phyloP scores from a whole-genome alignment of 2,888 invertebrate genomes.

The Parelbella ahira region DNA sequence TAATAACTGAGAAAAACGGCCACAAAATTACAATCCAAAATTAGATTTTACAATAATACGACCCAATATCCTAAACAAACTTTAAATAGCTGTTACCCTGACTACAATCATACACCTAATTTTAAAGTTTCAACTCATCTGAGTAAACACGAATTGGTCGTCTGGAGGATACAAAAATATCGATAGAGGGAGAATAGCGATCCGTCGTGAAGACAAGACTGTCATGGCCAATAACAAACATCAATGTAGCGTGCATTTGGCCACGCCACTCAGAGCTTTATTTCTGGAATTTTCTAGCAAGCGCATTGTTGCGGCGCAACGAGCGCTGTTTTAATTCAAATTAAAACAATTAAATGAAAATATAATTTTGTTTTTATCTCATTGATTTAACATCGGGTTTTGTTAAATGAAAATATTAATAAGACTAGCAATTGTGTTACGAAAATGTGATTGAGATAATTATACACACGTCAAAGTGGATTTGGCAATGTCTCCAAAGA shows the following conservation, averaged over 20 bases:
- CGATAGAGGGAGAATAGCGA: constrained; percentile 51
- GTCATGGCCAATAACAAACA: constrained; percentile 72
- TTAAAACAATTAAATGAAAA: too few species aligned
- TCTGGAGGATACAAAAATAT: constrained; percentile 58
- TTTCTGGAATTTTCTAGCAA: constrained; percentile 50
- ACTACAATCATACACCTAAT: constrained; percentile 40
- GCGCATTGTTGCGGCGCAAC: constrained; percentile 25
- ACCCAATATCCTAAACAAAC: constrained; percentile 21
- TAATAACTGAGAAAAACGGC: too few species aligned
- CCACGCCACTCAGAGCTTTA: constrained; percentile 62
- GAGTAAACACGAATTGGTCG: constrained; percentile 62
- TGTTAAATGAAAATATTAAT: too few species aligned
- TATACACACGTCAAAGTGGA: too few species aligned
- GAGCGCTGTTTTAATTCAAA: too few species aligned
- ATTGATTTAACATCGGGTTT: too few species aligned
- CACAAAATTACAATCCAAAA: constrained; percentile 15
- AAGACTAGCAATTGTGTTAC: too few species aligned
- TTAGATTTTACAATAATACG: constrained; percentile 13
- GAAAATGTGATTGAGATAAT: too few species aligned
- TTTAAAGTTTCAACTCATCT: constrained; percentile 70
- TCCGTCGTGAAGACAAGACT: constrained; percentile 46
- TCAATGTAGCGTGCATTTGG: constrained; percentile 74
- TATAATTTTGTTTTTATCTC: too few species aligned
- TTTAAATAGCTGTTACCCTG: constrained; percentile 11
- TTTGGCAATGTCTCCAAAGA: too few species aligned